Evolutionary conservation across 1,140 invertebrate species (phyloP).

Genomic region (Trachymyrmex cornetzi): DNA sequence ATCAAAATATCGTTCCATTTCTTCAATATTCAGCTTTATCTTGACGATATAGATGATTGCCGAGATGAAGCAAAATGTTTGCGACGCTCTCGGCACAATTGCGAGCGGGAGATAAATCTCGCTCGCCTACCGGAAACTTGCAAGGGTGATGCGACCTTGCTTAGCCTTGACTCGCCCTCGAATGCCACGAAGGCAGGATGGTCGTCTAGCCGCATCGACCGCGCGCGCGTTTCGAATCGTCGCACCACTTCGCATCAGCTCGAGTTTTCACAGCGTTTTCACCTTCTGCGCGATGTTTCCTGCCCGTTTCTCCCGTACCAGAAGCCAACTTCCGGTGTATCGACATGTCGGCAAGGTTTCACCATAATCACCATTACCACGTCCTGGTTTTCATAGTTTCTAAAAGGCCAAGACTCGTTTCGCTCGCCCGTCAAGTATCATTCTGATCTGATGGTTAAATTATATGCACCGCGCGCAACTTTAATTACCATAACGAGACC

Average conservation of each 20-base stretch:
- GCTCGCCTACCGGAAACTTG: conserved; percentile 32
- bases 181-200: conserved; percentile 71
- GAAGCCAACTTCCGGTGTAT: conserved; percentile 59
- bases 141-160: conserved; percentile 77
- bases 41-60: background rate
- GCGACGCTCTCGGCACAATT: background rate
- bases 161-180: conserved; percentile 77
- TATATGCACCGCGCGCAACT: conserved; percentile 16
- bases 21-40: background rate
- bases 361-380: conserved; percentile 61
- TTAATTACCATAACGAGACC: conserved; percentile 19
- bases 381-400: conserved; percentile 62
- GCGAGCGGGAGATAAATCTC: conserved; percentile 17
- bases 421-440: conserved; percentile 6
- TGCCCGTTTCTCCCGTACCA: conserved; percentile 33
- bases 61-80: background rate
- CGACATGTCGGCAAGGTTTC: conserved; percentile 56
- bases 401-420: conserved; percentile 41
- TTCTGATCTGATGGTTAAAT: conserved; percentile 4
- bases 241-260: background rate
- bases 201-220: conserved; percentile 84
- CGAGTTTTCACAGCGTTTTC: conserved; percentile 60
- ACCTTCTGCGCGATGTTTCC: conserved; percentile 22
- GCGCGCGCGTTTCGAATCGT: conserved; percentile 53
- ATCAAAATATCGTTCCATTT: background rate